Base-by-base conservation (phyloP, 2,113 vertebrate species). In the Phalacrocorax aristotelis region DNA sequence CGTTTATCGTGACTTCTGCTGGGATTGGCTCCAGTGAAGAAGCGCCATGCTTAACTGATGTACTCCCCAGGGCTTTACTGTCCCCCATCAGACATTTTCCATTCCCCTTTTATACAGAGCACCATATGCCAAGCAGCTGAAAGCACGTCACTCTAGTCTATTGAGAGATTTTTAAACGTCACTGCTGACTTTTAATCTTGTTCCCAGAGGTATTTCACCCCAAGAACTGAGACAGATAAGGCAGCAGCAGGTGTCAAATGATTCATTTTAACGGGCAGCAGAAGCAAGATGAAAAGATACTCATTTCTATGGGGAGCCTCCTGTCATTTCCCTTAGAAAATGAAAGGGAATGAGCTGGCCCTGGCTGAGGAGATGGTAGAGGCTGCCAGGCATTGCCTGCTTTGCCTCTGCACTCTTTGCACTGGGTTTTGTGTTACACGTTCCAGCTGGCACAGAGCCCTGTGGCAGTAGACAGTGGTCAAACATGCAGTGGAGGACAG, bases 141-240 rank as follows among this genome's bases (percentile, higher is more conserved):
- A 91, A 69, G 20, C n/a, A 10, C 13, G 3, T 93, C 51, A 14
- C 51, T 86, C 38, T 30, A 19, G 79, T 77, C 77, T 72, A 4
- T 0, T n/a, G 60, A 95, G 93, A 66, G 84, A 71, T 68, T 95
- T 95, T 96, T 91, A 88, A 95, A 95, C 62, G 85, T 90, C 55
- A 26, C 44, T 91, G 51, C 64, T 95, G 87, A 93, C 91, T 97
- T 96, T 81, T 88, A 81, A 48, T 96, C 89, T 83, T 80, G 58
- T 90, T 95, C 94, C 75, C 89, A 90, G 78, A 90, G 58, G 78
- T 90, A 55, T 94, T 91, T 95, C 90, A 88, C 91, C 94, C 91
- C 84, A 91, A 91, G 84, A 87, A 64, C 42, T 77, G 89, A 91
- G 84, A 91, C n/a, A 83, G 77, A 76, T 94, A 66, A 95, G 62